Percentiles rank a stretch among this genome's conserved stretches.
These are phyloP conservation scores for Mythimna loreyi DNA, from an alignment of 2,888 invertebrate genomes.

Conservation along the genomic window DNA sequence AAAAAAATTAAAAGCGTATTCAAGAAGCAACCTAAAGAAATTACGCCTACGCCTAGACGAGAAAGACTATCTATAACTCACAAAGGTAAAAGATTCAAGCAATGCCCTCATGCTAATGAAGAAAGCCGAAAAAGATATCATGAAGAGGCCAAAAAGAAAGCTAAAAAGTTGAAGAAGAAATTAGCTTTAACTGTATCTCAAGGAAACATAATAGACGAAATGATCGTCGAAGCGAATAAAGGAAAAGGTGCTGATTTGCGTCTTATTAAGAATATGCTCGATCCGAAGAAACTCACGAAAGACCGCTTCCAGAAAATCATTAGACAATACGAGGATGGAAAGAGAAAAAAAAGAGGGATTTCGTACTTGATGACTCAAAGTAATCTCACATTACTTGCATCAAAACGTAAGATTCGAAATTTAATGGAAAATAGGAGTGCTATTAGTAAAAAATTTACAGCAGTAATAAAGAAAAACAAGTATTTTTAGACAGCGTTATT, in stretches of 20 bases:
- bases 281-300: slow-evolving; percentile 48
- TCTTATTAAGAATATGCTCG: slow-evolving; percentile 25
- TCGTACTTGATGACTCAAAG: slow-evolving; percentile 43
- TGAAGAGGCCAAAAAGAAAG: slow-evolving; percentile 31
- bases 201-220: slow-evolving; percentile 24
- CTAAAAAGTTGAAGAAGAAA: slow-evolving; percentile 42
- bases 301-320: slow-evolving; percentile 38
- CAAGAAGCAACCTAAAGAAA: slow-evolving; percentile 30
- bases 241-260: slow-evolving; percentile 30
- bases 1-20: slow-evolving; percentile 29
- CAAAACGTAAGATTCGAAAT: slow-evolving; percentile 36
- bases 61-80: slow-evolving; percentile 43
- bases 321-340: slow-evolving; percentile 31
- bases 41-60: not conserved
- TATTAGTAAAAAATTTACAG: not conserved
- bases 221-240: slow-evolving; percentile 32
- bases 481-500: not conserved
- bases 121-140: slow-evolving; percentile 48
- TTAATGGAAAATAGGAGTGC: slow-evolving; percentile 26
- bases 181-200: slow-evolving; percentile 32
- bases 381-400: slow-evolving; percentile 30
- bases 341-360: slow-evolving; percentile 34
- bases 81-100: slow-evolving; percentile 53
- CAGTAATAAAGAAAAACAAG: slow-evolving; percentile 9
- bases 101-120: slow-evolving; percentile 50